Conservation (phyloP, 1,140 invertebrate species). For the Lineus longissimus region DNA sequence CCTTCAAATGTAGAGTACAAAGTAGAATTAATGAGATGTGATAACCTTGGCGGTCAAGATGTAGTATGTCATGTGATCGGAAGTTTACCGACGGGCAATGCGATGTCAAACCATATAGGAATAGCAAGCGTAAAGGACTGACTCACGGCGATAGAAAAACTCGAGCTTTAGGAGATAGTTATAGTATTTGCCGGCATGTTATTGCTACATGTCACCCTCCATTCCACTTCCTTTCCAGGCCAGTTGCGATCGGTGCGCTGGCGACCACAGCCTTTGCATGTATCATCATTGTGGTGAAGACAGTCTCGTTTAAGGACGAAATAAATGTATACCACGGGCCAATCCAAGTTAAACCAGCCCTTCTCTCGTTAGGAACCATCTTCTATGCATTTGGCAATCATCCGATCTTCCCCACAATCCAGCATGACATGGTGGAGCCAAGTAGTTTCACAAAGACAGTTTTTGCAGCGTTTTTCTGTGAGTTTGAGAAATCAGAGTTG, state of each 20-base stretch:
- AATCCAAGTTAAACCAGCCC: conserved; percentile 25
- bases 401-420: conserved; percentile 55
- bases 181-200: too few relatives aligned
- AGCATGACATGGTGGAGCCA: conserved; percentile 54
- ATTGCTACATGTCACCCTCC: not conserved
- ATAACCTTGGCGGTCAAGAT: too few relatives aligned
- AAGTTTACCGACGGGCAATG: too few relatives aligned
- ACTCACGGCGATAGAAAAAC: too few relatives aligned
- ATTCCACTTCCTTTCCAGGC: conserved; percentile 25
- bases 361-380: conserved; percentile 50
- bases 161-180: too few relatives aligned
- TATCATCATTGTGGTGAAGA: conserved; percentile 29
- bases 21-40: too few relatives aligned
- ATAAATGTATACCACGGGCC: conserved; percentile 20
- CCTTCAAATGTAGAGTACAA: too few relatives aligned
- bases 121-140: too few relatives aligned
- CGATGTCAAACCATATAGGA: too few relatives aligned
- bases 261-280: conserved; percentile 38
- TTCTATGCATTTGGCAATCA: conserved; percentile 55
- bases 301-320: conserved; percentile 10
- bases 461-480: conserved; percentile 49
- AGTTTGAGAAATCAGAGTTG: conserved; percentile 4
- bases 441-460: conserved; percentile 50
- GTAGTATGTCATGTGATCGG: too few relatives aligned
- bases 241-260: conserved; percentile 44